These are phyloP conservation scores for Xylocampa areola DNA, from an alignment of 2,888 invertebrate species.

Conservation along the genomic window DNA sequence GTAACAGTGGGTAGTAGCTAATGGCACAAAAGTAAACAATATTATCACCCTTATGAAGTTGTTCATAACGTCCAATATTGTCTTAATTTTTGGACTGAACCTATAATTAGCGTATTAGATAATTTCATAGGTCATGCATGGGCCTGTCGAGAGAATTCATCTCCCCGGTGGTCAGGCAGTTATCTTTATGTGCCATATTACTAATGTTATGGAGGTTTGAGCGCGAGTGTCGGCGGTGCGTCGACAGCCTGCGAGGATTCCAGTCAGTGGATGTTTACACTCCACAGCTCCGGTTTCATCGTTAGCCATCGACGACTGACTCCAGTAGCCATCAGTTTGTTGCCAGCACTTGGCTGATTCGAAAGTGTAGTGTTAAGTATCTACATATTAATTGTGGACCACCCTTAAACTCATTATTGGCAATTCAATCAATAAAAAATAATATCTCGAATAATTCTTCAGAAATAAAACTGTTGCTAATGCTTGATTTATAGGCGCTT, in stretches of 20 bases:
- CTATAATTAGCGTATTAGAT: constrained; percentile 1
- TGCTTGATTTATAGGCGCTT: constrained; percentile 4
- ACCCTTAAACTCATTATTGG: constrained; percentile 26
- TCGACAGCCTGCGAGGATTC: constrained; percentile 75
- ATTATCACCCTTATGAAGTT: too few relatives aligned
- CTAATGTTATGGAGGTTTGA: constrained; percentile 54
- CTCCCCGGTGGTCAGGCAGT: constrained; percentile 54
- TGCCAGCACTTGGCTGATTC: constrained; percentile 75
- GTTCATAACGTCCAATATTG: too few relatives aligned
- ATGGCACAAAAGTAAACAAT: too few relatives aligned
- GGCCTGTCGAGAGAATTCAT: constrained; percentile 27
- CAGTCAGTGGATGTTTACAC: constrained; percentile 87
- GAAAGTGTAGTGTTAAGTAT: constrained; percentile 73
- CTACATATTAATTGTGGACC: constrained; percentile 42
- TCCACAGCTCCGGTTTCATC: constrained; percentile 82
- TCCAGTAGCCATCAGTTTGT: constrained; percentile 76
- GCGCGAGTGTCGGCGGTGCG: constrained; percentile 59
- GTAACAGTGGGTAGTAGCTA: too few relatives aligned
- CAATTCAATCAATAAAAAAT: constrained; percentile 21
- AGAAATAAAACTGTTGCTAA: constrained; percentile 1
- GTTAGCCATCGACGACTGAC: constrained; percentile 73
- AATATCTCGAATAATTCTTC: constrained; percentile 10
- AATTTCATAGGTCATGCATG: constrained; percentile 33
- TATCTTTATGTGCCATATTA: constrained; percentile 62
- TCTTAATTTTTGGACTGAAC: neutral